A percentile compares a stretch with the other conserved stretches of the same genome.
These are phyloP conservation scores for Limnephilus marmoratus DNA, from an alignment of 2,888 invertebrate species.

Conservation along the genomic window DNA sequence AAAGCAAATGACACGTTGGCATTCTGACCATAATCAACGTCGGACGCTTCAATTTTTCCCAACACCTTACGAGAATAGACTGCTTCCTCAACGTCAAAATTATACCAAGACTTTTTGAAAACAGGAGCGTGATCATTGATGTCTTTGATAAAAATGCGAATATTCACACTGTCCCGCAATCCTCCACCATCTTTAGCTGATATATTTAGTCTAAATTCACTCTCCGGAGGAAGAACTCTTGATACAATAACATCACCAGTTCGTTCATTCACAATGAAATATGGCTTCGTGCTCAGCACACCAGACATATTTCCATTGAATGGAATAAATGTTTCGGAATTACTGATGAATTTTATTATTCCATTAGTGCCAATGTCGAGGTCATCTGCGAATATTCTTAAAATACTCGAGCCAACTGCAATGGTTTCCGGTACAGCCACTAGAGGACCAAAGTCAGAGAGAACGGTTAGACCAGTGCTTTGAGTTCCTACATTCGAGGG, in stretches of 20 bases:
- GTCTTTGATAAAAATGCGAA: slow-evolving; percentile 86
- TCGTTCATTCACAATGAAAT: slow-evolving; percentile 86
- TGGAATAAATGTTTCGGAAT: slow-evolving; percentile 82
- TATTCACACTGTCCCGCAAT: slow-evolving; percentile 82
- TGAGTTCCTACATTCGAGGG: slow-evolving; percentile 72
- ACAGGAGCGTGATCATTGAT: slow-evolving; percentile 91
- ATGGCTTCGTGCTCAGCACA: slow-evolving; percentile 78
- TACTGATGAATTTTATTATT: slow-evolving; percentile 83
- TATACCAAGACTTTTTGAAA: slow-evolving; percentile 90
- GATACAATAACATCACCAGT: slow-evolving; percentile 87
- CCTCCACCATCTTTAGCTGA: slow-evolving; percentile 87
- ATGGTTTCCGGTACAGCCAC: slow-evolving; percentile 85
- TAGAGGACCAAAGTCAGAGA: slow-evolving; percentile 76
- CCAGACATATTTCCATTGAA: slow-evolving; percentile 73
- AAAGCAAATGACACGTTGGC: slow-evolving; percentile 85
- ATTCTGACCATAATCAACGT: slow-evolving; percentile 88
- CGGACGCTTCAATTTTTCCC: slow-evolving; percentile 87
- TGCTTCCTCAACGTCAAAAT: slow-evolving; percentile 89
- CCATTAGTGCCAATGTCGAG: slow-evolving; percentile 85
- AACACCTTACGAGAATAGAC: slow-evolving; percentile 83
- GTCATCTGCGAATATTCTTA: slow-evolving; percentile 85
- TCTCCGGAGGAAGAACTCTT: slow-evolving; percentile 84
- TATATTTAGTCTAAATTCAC: slow-evolving; percentile 85
- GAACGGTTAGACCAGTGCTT: slow-evolving; percentile 72
- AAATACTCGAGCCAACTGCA: slow-evolving; percentile 82